phyloP scores from a whole-genome alignment of 2,113 vertebrate species.

The Semicossyphus pulcher region DNA sequence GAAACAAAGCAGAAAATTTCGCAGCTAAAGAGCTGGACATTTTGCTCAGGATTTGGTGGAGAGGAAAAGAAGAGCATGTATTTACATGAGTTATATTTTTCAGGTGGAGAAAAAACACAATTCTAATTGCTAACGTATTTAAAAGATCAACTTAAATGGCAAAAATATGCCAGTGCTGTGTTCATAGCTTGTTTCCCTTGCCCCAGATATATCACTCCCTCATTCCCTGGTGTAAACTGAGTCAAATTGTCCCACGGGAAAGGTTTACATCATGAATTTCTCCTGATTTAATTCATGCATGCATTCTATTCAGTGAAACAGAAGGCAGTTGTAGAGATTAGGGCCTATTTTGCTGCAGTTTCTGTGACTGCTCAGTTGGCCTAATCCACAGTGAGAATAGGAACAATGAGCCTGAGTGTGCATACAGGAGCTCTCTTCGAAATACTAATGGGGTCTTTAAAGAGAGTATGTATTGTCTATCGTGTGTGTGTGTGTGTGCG shows the following conservation, averaged over 20 bases:
- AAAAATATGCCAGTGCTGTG: not conserved
- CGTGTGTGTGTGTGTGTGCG: slow-evolving; percentile 19
- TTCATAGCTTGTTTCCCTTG: not conserved
- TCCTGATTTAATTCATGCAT: slow-evolving; percentile 47
- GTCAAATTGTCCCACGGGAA: slow-evolving; percentile 50
- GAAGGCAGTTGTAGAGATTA: slow-evolving; percentile 48
- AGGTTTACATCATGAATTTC: slow-evolving; percentile 48
- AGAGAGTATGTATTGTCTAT: slow-evolving; percentile 46
- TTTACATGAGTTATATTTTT: no score
- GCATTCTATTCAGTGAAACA: slow-evolving; percentile 31
- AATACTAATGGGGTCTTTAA: slow-evolving; percentile 69
- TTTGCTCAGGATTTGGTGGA: not conserved
- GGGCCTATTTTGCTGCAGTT: slow-evolving; percentile 46
- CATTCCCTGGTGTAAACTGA: not conserved
- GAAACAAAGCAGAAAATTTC: no score
- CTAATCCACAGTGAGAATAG: slow-evolving; percentile 61
- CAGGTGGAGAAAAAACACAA: no score
- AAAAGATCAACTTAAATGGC: not conserved
- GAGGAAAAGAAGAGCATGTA: no score
- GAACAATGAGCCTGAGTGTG: slow-evolving; percentile 60
- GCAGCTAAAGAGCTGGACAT: not conserved
- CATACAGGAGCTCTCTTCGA: slow-evolving; percentile 35
- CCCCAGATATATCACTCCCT: not conserved
- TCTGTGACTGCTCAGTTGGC: slow-evolving; percentile 57
- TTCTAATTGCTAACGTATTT: not conserved